phyloP scores from a whole-genome alignment of 2,113 vertebrate species.

The Periophthalmus modestus region DNA sequence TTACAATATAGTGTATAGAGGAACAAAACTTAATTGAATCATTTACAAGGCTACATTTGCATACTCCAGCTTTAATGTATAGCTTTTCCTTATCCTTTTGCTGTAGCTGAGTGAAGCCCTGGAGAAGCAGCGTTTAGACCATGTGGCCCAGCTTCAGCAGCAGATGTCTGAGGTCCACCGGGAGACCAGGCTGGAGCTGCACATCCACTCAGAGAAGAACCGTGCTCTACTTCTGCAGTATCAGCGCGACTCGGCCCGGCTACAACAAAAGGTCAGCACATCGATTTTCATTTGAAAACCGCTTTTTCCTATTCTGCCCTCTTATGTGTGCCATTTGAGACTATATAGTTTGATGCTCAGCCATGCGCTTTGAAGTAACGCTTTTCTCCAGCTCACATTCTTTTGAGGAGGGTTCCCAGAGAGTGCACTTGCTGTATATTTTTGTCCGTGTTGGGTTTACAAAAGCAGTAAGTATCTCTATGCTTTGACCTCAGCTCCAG shows the following conservation, averaged over 20 bases:
- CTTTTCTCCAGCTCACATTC: slow-evolving; percentile 12
- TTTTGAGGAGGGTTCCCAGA: slow-evolving; percentile 32
- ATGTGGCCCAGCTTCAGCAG: slow-evolving; percentile 69
- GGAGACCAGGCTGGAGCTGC: slow-evolving; percentile 77
- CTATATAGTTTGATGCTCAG: not conserved
- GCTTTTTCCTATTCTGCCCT: not conserved
- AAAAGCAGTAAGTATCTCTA: slow-evolving; percentile 17
- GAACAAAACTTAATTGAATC: no score
- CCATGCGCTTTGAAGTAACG: not conserved
- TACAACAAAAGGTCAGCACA: slow-evolving; percentile 77
- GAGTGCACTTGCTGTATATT: slow-evolving; percentile 32
- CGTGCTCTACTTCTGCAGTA: slow-evolving; percentile 78
- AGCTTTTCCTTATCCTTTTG: slow-evolving; percentile 18
- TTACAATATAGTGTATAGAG: no score
- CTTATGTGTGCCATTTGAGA: slow-evolving; percentile 14
- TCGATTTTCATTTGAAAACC: slow-evolving; percentile 1
- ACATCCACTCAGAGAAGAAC: slow-evolving; percentile 82
- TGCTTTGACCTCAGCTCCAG: slow-evolving; percentile 1
- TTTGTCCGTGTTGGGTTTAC: slow-evolving; percentile 8
- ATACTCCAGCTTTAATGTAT: no score
- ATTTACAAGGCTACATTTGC: no score
- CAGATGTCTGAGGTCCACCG: slow-evolving; percentile 72
- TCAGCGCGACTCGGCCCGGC: slow-evolving; percentile 74
- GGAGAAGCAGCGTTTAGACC: slow-evolving; percentile 71
- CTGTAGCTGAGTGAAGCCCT: slow-evolving; percentile 76